phyloP scores from a whole-genome alignment of 2,113 vertebrate species.

The Anarrhichthys ocellatus region DNA sequence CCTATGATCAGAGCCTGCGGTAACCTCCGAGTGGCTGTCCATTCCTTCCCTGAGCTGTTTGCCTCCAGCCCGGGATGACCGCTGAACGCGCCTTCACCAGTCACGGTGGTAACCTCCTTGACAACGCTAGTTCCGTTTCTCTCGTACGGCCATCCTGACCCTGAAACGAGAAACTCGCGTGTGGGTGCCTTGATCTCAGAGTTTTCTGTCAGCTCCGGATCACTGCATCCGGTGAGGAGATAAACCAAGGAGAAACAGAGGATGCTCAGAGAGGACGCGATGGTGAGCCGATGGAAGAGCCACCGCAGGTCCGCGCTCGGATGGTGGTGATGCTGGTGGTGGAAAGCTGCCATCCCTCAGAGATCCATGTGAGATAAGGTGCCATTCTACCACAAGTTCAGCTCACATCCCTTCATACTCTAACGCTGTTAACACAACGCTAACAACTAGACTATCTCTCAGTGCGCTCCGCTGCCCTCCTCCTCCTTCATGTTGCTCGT shows the following conservation, averaged over 20 bases:
- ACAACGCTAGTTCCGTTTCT: slow-evolving; percentile 59
- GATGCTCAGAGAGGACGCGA: slow-evolving; percentile 80
- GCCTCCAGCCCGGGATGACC: slow-evolving; percentile 55
- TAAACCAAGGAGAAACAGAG: slow-evolving; percentile 81
- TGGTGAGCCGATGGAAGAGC: slow-evolving; percentile 79
- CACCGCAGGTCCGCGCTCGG: slow-evolving; percentile 73
- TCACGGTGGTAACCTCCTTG: slow-evolving; percentile 12
- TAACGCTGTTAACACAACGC: slow-evolving; percentile 1
- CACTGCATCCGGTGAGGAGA: slow-evolving; percentile 79
- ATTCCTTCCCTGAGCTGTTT: slow-evolving; percentile 78
- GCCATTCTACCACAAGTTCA: slow-evolving; percentile 76
- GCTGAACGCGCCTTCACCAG: slow-evolving; percentile 32
- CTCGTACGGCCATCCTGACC: slow-evolving; percentile 58
- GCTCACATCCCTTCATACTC: slow-evolving; percentile 63
- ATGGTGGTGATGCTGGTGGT: slow-evolving; percentile 56
- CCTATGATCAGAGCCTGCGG: slow-evolving; percentile 86
- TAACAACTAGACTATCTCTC: slow-evolving; percentile 38
- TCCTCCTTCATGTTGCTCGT: slow-evolving; percentile 42
- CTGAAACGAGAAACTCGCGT: slow-evolving; percentile 49
- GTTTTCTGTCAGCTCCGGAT: slow-evolving; percentile 70
- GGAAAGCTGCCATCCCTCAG: slow-evolving; percentile 83
- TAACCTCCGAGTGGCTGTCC: slow-evolving; percentile 81
- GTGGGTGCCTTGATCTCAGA: slow-evolving; percentile 45
- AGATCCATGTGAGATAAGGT: slow-evolving; percentile 44
- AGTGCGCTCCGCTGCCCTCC: slow-evolving; percentile 33